Percentiles rank a stretch among this genome's conserved stretches.
Conservation (phyloP, 2,797 vertebrate species). For the Semaprochilodus insignis region DNA sequence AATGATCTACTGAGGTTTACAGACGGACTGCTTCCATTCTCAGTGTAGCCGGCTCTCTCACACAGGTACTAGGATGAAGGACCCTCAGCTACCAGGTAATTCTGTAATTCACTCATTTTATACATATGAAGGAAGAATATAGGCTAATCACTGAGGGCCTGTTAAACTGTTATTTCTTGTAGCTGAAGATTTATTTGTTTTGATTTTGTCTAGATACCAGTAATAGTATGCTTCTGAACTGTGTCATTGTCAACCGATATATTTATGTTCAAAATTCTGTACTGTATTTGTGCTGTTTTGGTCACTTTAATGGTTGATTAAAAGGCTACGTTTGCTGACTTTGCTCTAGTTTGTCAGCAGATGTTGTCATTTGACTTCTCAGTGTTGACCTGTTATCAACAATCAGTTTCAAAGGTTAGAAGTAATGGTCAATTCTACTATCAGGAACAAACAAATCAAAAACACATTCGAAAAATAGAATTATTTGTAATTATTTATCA, state of each 20-base stretch:
- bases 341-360: not conserved
- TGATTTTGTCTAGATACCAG: not conserved
- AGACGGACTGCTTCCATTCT: conserved; percentile 52
- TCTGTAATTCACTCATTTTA: not conserved
- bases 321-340: not conserved
- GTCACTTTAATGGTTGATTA: not conserved
- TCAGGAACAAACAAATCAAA: not conserved
- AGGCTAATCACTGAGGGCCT: not conserved
- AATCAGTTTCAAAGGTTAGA: not conserved
- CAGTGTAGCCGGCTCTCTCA: conserved; percentile 55
- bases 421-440: not conserved
- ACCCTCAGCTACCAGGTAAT: conserved; percentile 75
- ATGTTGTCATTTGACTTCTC: not conserved
- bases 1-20: conserved; percentile 56
- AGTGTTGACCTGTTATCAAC: not conserved
- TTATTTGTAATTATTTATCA: no score
- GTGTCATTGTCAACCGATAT: not conserved
- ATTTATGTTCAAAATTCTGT: conserved; percentile 7
- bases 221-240: not conserved
- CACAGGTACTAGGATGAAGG: conserved; percentile 72
- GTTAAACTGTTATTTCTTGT: not conserved
- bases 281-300: not conserved
- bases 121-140: not conserved
- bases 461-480: not conserved
- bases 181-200: not conserved